These are phyloP conservation scores for Aplocera efformata DNA, from an alignment of 2,888 invertebrate genomes.

Conservation along the genomic window DNA sequence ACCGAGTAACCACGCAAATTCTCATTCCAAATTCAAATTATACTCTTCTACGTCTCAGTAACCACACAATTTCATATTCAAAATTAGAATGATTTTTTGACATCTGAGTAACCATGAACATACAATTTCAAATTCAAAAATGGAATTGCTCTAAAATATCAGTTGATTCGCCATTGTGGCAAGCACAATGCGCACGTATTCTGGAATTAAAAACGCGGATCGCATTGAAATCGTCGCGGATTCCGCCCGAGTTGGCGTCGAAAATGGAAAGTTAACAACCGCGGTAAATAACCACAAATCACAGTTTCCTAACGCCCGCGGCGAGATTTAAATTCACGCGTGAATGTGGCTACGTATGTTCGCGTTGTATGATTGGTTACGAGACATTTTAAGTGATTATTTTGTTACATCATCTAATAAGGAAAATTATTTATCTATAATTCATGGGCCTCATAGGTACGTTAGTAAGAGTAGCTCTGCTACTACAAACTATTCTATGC, in stretches of 20 bases:
- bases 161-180: slow-evolving; percentile 32
- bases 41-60: slow-evolving; percentile 12
- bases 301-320: slow-evolving; percentile 71
- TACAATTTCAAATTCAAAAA: slow-evolving; percentile 26
- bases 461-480: too few relatives aligned
- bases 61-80: neutral
- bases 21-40: too few relatives aligned
- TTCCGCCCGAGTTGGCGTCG: slow-evolving; percentile 66
- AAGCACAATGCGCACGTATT: slow-evolving; percentile 50
- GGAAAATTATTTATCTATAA: too few relatives aligned
- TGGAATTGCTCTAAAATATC: slow-evolving; percentile 31
- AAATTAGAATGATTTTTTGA: slow-evolving; percentile 1
- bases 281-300: slow-evolving; percentile 80
- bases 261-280: slow-evolving; percentile 77
- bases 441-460: too few relatives aligned
- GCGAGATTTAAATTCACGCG: slow-evolving; percentile 76
- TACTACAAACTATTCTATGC: too few relatives aligned
- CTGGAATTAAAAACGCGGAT: slow-evolving; percentile 72
- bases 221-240: slow-evolving; percentile 65
- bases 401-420: too few relatives aligned
- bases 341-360: slow-evolving; percentile 52
- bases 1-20: too few relatives aligned
- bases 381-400: neutral
- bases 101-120: slow-evolving; percentile 10
- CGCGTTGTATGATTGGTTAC: slow-evolving; percentile 35